A percentile compares a stretch with the other conserved stretches of the same genome.
Evolutionary conservation across 35 echinoderm and acorn worm genomes (phyloP).

Genomic region (Amphiura filiformis): DNA sequence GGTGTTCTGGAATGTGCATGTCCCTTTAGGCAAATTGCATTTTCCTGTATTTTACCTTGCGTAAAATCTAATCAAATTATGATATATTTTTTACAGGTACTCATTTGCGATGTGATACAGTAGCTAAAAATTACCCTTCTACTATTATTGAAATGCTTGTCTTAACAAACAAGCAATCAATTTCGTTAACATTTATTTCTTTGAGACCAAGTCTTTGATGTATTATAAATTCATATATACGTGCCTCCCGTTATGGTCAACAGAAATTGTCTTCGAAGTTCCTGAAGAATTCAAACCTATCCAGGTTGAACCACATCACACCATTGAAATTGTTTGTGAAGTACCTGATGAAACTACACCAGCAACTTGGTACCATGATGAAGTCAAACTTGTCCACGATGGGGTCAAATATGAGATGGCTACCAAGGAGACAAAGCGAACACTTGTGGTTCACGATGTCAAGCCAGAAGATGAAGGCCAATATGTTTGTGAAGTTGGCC

Average conservation of each 20-base stretch:
- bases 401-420: slow-evolving; percentile 20
- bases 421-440: slow-evolving; percentile 25
- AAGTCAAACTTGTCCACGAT: neutral
- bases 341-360: neutral
- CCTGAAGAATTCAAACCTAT: neutral
- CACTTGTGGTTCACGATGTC: slow-evolving; percentile 39
- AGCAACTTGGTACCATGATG: neutral
- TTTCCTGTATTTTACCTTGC: too few relatives aligned
- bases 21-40: too few relatives aligned
- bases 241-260: too few relatives aligned
- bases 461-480: slow-evolving; percentile 39
- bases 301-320: neutral
- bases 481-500: slow-evolving; percentile 35
- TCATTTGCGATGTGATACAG: too few relatives aligned
- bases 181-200: too few relatives aligned
- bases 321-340: neutral
- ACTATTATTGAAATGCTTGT: too few relatives aligned
- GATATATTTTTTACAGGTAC: too few relatives aligned
- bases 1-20: neutral
- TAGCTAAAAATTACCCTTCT: too few relatives aligned
- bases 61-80: too few relatives aligned
- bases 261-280: neutral
- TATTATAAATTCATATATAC: too few relatives aligned
- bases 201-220: too few relatives aligned
- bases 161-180: too few relatives aligned